Conservation (phyloP, 2,113 vertebrate species). For the Serinus canaria region DNA sequence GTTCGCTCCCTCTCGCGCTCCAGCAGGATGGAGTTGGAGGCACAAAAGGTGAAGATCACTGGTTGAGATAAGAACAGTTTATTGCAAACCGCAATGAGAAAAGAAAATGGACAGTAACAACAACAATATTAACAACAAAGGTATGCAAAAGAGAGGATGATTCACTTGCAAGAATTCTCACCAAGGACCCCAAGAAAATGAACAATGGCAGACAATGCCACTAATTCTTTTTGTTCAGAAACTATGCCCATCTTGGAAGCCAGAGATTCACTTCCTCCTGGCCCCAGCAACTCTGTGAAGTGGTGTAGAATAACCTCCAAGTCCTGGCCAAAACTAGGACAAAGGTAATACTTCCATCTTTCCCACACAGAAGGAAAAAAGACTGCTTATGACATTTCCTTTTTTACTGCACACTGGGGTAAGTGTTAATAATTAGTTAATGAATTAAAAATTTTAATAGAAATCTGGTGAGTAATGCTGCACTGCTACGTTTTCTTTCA, state of each 20-base stretch:
- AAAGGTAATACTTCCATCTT: neutral
- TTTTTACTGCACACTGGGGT: neutral
- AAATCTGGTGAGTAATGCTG: conserved; percentile 9
- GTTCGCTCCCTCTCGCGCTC: accelerated
- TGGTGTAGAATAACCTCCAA: neutral
- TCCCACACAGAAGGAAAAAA: neutral
- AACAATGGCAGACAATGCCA: accelerated
- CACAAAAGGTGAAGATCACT: neutral
- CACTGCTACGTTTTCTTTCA: conserved; percentile 27
- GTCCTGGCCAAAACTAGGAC: neutral
- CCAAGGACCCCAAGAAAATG: neutral
- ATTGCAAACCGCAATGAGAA: neutral
- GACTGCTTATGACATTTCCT: neutral
- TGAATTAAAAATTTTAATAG: neutral
- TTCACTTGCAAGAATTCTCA: neutral
- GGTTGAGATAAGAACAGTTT: neutral
- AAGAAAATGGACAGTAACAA: neutral
- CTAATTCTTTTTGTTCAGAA: neutral
- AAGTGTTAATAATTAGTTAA: conserved; percentile 36
- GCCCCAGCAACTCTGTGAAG: neutral
- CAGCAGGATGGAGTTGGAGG: neutral
- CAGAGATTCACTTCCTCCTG: neutral
- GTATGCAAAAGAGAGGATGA: neutral
- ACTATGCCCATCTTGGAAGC: neutral
- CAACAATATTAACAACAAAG: neutral